Conservation (phyloP, 2,797 vertebrate species). For the Neomorphus geoffroyi region DNA sequence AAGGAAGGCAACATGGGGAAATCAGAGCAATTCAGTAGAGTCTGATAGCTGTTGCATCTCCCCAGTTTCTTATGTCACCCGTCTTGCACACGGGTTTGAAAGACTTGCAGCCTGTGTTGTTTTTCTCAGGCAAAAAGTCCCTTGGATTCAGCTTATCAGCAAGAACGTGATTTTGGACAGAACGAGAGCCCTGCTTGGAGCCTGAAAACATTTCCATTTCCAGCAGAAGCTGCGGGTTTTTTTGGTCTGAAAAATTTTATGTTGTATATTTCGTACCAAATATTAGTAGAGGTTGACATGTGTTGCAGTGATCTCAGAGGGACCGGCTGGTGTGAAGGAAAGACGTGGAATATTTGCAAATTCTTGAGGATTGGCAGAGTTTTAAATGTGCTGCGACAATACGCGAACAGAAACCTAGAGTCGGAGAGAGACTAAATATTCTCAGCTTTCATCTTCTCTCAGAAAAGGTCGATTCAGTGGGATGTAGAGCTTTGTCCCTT, state of each 20-base stretch:
- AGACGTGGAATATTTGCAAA: background rate
- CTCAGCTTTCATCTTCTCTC: background rate
- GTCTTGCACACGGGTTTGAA: background rate
- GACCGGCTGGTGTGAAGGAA: background rate
- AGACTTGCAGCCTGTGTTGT: background rate
- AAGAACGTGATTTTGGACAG: fast-evolving
- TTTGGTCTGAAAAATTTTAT: background rate
- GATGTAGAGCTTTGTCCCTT: background rate
- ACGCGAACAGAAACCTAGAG: background rate
- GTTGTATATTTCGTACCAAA: background rate
- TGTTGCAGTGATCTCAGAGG: background rate
- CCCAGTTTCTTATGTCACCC: background rate
- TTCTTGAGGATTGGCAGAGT: background rate
- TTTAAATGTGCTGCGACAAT: background rate
- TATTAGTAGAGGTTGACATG: background rate
- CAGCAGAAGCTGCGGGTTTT: background rate
- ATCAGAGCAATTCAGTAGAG: background rate
- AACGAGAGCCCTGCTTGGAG: background rate
- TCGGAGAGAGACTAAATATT: background rate
- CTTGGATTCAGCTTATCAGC: background rate
- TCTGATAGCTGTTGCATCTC: background rate
- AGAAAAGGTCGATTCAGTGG: background rate
- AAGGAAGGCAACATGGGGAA: too few relatives aligned
- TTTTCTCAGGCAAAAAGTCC: background rate
- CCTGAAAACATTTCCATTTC: background rate